Percentiles rank a stretch among this genome's conserved stretches.
These are phyloP conservation scores for Myocastor coypus DNA, from an alignment of 2,113 vertebrate genomes.

Conservation along the genomic window DNA sequence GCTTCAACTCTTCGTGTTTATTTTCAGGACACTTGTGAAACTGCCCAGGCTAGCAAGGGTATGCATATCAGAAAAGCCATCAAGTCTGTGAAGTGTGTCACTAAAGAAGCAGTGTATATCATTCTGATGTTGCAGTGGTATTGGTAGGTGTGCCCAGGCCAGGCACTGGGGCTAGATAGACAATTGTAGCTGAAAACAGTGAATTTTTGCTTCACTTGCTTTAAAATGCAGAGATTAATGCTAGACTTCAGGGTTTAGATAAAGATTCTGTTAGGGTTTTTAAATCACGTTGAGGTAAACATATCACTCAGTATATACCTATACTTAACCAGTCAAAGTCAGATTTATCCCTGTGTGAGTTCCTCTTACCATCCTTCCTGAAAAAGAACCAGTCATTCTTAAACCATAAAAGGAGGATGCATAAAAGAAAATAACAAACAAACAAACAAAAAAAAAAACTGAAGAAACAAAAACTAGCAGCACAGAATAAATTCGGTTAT, in stretches of 20 bases:
- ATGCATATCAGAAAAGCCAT: background rate
- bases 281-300: background rate
- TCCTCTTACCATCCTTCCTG: background rate
- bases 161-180: background rate
- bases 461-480: background rate
- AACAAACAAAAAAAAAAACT: background rate
- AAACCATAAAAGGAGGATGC: background rate
- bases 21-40: background rate
- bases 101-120: background rate
- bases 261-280: background rate
- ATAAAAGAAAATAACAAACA: background rate
- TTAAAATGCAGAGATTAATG: background rate
- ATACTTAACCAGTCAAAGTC: background rate
- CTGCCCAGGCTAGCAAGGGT: background rate
- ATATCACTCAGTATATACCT: background rate
- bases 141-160: background rate
- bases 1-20: background rate
- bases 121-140: background rate
- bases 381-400: background rate
- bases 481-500: background rate
- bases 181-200: background rate
- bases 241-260: background rate
- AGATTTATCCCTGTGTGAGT: background rate
- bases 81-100: background rate
- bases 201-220: background rate